Percentiles rank a stretch among this genome's conserved stretches.
These are phyloP conservation scores for Trachelus troglodyta DNA, from an alignment of 2,888 invertebrate genomes.

Conservation along the genomic window DNA sequence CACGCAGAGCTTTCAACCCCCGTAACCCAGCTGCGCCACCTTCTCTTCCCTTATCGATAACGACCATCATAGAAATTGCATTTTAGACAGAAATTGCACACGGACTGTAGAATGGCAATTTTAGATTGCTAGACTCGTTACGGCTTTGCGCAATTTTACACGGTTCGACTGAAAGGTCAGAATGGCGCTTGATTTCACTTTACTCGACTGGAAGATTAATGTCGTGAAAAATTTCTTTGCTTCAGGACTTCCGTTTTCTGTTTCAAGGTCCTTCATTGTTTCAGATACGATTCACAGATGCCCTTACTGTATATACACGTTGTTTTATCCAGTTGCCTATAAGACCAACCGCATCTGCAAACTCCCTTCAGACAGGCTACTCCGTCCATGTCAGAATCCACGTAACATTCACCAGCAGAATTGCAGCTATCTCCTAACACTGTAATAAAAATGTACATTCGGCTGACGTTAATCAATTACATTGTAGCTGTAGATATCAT, in stretches of 20 bases:
- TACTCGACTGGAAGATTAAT: background rate
- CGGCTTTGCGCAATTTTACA: background rate
- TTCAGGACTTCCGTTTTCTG: background rate
- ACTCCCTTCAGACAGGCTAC: slow-evolving; percentile 34
- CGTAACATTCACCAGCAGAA: slow-evolving; percentile 43
- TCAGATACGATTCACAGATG: background rate
- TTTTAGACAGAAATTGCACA: background rate
- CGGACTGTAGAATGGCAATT: background rate
- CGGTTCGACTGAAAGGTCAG: background rate
- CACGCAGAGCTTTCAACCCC: background rate
- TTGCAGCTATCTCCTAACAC: background rate
- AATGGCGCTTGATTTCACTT: background rate
- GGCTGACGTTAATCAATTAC: background rate
- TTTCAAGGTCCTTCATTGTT: background rate
- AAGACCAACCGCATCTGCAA: slow-evolving; percentile 34
- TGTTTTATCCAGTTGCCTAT: slow-evolving; percentile 12
- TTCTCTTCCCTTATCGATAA: slow-evolving; percentile 23
- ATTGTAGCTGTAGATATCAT: background rate
- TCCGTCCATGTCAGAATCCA: slow-evolving; percentile 23
- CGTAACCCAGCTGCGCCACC: slow-evolving; percentile 5
- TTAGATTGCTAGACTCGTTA: background rate
- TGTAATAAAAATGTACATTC: slow-evolving; percentile 3
- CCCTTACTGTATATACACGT: slow-evolving; percentile 9
- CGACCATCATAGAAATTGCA: slow-evolving; percentile 34
- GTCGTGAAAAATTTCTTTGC: background rate